A percentile compares a stretch with the other conserved stretches of the same genome.
These are phyloP conservation scores for Acromyrmex heyeri DNA, from an alignment of 1,140 invertebrate genomes.

Conservation along the genomic window DNA sequence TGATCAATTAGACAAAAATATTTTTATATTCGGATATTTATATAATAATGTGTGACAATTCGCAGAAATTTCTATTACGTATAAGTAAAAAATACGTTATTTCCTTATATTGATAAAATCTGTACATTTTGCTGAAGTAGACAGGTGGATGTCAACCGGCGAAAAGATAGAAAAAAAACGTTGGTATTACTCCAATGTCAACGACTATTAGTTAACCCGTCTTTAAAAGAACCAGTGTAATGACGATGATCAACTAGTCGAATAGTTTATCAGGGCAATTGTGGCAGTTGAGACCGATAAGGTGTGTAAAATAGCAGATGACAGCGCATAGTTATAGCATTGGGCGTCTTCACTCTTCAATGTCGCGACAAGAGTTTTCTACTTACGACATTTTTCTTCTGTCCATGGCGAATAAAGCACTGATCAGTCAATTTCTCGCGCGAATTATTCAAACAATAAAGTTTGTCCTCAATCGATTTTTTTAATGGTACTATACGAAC, in stretches of 20 bases:
- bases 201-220: background rate
- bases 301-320: background rate
- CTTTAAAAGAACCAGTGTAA: background rate
- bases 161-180: background rate
- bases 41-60: background rate
- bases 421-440: conserved; percentile 29
- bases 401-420: conserved; percentile 82
- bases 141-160: conserved; percentile 9
- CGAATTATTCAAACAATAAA: conserved; percentile 33
- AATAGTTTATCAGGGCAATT: background rate
- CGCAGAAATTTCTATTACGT: background rate
- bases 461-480: background rate
- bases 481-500: conserved; percentile 65
- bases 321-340: background rate
- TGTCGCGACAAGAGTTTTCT: conserved; percentile 51
- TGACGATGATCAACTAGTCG: background rate
- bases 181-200: background rate
- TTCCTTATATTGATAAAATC: background rate
- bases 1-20: background rate
- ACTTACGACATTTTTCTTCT: conserved; percentile 88
- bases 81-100: background rate
- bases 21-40: background rate
- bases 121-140: background rate
- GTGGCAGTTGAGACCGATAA: conserved; percentile 16
- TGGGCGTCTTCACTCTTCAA: conserved; percentile 24